A percentile compares a stretch with the other conserved stretches of the same genome.
Evolutionary conservation across 1,140 invertebrate species (phyloP).

Genomic region (Melipona quadrifasciata): DNA sequence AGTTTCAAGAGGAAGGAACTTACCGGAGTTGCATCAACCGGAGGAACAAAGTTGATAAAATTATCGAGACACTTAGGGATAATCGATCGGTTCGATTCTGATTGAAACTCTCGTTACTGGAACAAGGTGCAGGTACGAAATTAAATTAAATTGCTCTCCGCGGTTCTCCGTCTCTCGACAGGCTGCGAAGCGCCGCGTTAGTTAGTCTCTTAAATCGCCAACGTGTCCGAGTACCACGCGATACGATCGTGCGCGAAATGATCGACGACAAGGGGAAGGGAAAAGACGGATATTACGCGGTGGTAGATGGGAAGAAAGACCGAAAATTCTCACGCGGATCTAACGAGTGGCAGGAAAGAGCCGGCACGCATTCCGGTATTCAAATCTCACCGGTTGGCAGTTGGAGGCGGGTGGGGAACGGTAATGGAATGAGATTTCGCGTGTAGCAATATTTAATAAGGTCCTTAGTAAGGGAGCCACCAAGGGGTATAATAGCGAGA

Average conservation of each 20-base stretch:
- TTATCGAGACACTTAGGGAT: background rate
- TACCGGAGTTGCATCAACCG: background rate
- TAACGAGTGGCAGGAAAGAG: slow-evolving; percentile 62
- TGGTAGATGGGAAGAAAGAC: background rate
- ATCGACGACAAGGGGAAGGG: slow-evolving; percentile 8
- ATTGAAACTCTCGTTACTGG: background rate
- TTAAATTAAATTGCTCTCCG: too few relatives aligned
- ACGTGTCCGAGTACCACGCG: background rate
- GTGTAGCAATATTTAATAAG: slow-evolving; percentile 80
- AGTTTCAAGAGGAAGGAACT: background rate
- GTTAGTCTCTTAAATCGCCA: background rate
- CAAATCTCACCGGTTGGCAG: slow-evolving; percentile 25
- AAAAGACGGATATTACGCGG: background rate
- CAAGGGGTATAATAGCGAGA: slow-evolving; percentile 75
- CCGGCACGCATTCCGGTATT: slow-evolving; percentile 49
- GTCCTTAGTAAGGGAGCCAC: slow-evolving; percentile 76
- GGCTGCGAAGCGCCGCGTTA: background rate
- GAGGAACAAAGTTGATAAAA: too few relatives aligned
- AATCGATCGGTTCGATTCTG: background rate
- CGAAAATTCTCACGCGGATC: slow-evolving; percentile 64
- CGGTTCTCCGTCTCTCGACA: background rate
- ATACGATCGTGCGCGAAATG: slow-evolving; percentile 23
- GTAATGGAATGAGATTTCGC: slow-evolving; percentile 72
- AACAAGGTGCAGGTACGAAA: background rate
- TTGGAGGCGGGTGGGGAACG: slow-evolving; percentile 14